Evolutionary conservation across 2,113 vertebrate species (phyloP).

Genomic region (Hiodon alosoides): DNA sequence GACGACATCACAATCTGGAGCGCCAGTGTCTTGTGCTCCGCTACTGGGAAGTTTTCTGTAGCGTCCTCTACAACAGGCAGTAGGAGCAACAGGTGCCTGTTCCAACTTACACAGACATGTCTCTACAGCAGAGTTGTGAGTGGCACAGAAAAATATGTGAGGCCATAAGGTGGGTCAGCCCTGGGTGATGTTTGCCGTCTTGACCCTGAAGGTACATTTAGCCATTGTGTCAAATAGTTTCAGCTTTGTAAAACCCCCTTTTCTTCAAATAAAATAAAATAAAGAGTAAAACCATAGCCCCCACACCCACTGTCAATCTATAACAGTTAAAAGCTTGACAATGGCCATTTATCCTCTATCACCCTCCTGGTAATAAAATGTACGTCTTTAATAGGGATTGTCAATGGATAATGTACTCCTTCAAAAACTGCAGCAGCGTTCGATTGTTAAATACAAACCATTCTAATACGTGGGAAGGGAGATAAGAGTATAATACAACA

Average conservation of each 20-base stretch:
- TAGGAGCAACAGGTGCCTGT: background rate
- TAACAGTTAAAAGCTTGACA: background rate
- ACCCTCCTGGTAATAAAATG: background rate
- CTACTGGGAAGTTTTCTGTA: background rate
- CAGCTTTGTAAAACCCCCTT: background rate
- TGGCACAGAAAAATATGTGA: background rate
- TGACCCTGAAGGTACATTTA: background rate
- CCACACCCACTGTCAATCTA: constrained; percentile 1
- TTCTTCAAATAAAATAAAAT: background rate
- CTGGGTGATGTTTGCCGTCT: background rate
- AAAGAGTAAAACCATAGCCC: background rate
- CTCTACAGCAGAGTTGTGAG: background rate
- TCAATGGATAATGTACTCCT: constrained; percentile 57
- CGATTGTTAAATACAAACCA: constrained; percentile 56
- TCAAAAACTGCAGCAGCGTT: constrained; percentile 61
- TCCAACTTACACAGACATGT: background rate
- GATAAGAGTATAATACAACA: constrained; percentile 59
- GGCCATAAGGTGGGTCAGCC: background rate
- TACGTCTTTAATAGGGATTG: constrained; percentile 58
- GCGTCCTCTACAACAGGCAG: background rate
- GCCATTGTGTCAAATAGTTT: background rate
- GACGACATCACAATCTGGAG: background rate
- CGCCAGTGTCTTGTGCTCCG: background rate
- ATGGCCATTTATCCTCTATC: background rate
- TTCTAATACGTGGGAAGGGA: constrained; percentile 45